Percentiles rank a stretch among this genome's conserved stretches.
These are phyloP conservation scores for Peromyscus maniculatus DNA, from an alignment of 2,113 vertebrate genomes.

Conservation along the genomic window DNA sequence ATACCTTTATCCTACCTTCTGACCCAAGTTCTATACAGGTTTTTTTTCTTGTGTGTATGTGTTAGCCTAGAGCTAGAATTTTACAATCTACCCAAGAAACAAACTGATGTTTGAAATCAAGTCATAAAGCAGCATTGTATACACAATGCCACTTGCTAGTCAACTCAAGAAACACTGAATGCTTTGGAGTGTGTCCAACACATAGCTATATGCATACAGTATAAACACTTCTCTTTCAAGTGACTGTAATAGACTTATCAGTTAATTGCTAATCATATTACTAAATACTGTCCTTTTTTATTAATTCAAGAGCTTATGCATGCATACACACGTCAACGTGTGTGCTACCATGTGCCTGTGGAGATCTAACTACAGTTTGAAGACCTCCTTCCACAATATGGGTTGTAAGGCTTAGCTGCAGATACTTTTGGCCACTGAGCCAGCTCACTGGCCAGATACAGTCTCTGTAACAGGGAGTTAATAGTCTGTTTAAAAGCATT, in stretches of 20 bases:
- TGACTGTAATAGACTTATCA: neutral
- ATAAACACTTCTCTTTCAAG: neutral
- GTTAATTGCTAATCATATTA: neutral
- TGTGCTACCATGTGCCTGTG: neutral
- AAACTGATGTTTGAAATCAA: neutral
- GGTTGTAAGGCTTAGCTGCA: neutral
- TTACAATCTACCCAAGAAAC: neutral
- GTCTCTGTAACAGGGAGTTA: neutral
- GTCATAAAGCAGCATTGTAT: neutral
- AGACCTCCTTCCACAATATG: too few species aligned
- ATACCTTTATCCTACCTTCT: neutral
- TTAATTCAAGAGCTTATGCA: too few species aligned
- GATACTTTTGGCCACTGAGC: too few species aligned
- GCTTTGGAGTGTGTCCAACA: neutral
- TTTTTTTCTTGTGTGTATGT: neutral
- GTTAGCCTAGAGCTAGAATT: neutral
- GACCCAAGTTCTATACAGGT: neutral
- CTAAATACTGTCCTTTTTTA: neutral
- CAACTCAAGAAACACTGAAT: constrained; percentile 5
- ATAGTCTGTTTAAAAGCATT: constrained; percentile 30
- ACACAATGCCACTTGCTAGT: neutral
- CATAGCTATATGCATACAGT: neutral
- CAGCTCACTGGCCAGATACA: neutral
- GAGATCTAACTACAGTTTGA: neutral
- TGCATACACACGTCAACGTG: neutral